These are phyloP conservation scores for Eulacestoma nigropectus DNA, from an alignment of 2,113 vertebrate species.

Conservation along the genomic window DNA sequence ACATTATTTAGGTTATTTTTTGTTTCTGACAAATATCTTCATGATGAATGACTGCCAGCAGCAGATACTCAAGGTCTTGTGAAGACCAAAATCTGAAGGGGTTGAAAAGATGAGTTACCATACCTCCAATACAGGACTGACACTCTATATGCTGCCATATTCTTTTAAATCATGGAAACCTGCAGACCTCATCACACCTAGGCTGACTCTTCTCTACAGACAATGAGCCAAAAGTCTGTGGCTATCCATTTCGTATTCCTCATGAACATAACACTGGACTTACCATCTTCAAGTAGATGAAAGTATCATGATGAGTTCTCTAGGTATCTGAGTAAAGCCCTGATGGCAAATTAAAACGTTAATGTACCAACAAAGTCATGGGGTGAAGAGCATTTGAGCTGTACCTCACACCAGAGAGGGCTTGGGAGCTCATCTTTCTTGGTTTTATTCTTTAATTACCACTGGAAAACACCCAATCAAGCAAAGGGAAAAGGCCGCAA, in stretches of 20 bases:
- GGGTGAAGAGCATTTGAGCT: neutral
- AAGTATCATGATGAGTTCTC: neutral
- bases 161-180: neutral
- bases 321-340: neutral
- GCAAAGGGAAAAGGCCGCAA: neutral
- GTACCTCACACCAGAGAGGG: neutral
- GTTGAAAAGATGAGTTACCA: neutral
- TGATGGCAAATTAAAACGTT: neutral
- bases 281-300: neutral
- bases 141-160: neutral
- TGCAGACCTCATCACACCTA: neutral
- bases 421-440: neutral
- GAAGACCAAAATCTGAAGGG: neutral
- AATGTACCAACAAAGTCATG: neutral
- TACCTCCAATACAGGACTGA: neutral
- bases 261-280: neutral
- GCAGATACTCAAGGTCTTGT: neutral
- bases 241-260: neutral
- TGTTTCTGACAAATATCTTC: neutral
- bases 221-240: neutral
- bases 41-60: neutral
- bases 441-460: neutral
- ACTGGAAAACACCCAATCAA: neutral
- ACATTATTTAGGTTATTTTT: neutral
- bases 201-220: neutral